These are phyloP conservation scores for Brachyistius frenatus DNA, from an alignment of 2,113 vertebrate genomes.

Conservation along the genomic window DNA sequence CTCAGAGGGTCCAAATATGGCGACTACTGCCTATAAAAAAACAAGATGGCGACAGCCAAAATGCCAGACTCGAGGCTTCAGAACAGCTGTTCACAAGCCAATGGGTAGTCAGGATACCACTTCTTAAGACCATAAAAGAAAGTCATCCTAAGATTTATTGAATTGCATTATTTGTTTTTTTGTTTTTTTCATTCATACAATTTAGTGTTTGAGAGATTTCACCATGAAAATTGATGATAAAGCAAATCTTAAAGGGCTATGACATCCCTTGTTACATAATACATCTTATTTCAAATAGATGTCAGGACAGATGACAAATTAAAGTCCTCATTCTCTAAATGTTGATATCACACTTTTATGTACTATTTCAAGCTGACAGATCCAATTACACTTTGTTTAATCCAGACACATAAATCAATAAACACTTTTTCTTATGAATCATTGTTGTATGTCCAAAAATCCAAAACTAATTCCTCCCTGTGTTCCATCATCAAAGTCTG, in stretches of 20 bases:
- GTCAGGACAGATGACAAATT: slow-evolving; percentile 11
- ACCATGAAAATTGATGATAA: not conserved
- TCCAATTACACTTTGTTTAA: not conserved
- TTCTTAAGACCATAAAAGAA: too few relatives aligned
- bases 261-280: not conserved
- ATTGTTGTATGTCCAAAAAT: not conserved
- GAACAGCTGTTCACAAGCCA: too few relatives aligned
- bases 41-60: too few relatives aligned
- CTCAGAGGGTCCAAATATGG: too few relatives aligned
- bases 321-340: not conserved
- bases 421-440: too few relatives aligned
- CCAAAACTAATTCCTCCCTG: not conserved
- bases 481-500: not conserved
- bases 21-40: too few relatives aligned
- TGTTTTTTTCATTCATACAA: too few relatives aligned
- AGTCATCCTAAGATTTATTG: too few relatives aligned
- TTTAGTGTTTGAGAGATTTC: not conserved
- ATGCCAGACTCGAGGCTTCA: too few relatives aligned
- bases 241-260: not conserved
- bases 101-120: too few relatives aligned
- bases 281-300: not conserved
- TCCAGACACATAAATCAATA: too few relatives aligned
- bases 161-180: too few relatives aligned
- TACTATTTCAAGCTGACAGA: not conserved
- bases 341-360: not conserved